Evolutionary conservation across 2,888 invertebrate species (phyloP).

Genomic region (Plusia festucae): DNA sequence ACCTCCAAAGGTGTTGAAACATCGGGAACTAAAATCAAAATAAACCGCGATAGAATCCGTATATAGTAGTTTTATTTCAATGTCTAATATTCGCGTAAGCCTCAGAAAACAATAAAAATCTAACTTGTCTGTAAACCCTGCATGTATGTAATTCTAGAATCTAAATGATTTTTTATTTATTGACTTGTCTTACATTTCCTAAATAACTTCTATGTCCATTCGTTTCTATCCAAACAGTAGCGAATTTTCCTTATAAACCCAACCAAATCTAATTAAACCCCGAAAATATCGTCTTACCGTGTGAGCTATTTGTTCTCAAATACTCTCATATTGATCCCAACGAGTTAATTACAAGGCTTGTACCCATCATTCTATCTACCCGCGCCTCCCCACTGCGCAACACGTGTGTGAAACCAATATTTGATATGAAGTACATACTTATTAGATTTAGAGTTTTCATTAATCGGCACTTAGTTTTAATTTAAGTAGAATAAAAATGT

Average conservation of each 20-base stretch:
- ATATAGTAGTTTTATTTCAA: no score
- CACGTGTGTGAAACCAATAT: slow-evolving; percentile 58
- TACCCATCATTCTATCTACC: slow-evolving; percentile 66
- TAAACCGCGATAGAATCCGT: no score
- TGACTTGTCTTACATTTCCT: no score
- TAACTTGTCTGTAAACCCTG: no score
- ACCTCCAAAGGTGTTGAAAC: no score
- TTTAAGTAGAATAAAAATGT: neutral
- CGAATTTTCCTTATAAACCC: no score
- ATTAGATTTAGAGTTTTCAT: slow-evolving; percentile 19
- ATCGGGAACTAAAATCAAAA: no score
- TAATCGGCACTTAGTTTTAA: neutral
- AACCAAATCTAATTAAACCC: neutral
- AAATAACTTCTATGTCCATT: neutral
- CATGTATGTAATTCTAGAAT: no score
- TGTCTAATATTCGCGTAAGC: no score
- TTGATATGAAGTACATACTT: slow-evolving; percentile 36
- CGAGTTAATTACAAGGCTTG: slow-evolving; percentile 78
- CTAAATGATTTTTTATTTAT: no score
- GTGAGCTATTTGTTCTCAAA: neutral
- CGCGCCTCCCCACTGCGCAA: slow-evolving; percentile 61
- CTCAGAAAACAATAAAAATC: no score
- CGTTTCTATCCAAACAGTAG: neutral
- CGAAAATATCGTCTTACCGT: neutral
- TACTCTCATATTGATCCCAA: slow-evolving; percentile 36